Conservation (phyloP, 2,797 vertebrate species). For the Myripristis murdjan region DNA sequence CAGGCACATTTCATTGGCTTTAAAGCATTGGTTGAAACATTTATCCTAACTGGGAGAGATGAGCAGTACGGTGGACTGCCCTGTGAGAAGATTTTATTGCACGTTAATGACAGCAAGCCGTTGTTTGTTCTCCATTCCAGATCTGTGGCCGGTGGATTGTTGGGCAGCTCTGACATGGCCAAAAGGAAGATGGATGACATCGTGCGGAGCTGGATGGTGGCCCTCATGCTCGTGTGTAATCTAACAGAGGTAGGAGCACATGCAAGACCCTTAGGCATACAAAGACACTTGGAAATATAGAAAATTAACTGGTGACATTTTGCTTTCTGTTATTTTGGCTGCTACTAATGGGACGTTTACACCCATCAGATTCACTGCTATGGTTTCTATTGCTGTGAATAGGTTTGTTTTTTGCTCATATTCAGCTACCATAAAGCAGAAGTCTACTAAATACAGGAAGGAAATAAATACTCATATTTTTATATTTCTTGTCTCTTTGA, state of each 20-base stretch:
- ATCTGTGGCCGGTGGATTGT: conserved; percentile 68
- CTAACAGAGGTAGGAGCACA: conserved; percentile 82
- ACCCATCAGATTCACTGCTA: too few species aligned
- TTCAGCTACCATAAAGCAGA: too few species aligned
- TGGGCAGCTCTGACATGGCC: conserved; percentile 49
- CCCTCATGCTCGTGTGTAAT: conserved; percentile 81
- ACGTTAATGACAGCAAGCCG: conserved; percentile 5
- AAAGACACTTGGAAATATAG: background rate
- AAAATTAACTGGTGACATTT: too few species aligned
- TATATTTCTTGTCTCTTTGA: too few species aligned
- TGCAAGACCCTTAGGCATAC: background rate
- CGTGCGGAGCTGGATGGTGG: conserved; percentile 62
- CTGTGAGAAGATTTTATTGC: conserved; percentile 9
- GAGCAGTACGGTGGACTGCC: background rate
- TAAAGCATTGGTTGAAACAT: background rate
- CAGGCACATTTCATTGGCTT: background rate
- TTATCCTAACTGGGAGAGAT: background rate
- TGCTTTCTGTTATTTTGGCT: too few species aligned
- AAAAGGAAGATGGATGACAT: conserved; percentile 76
- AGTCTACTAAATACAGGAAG: too few species aligned
- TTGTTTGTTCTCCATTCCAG: conserved; percentile 55
- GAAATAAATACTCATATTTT: too few species aligned
- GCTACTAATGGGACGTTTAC: too few species aligned
- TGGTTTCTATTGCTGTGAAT: too few species aligned
- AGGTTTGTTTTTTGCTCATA: too few species aligned